Evolutionary conservation across 2,113 vertebrate genomes (phyloP).

Genomic region (Mystacornis crossleyi): DNA sequence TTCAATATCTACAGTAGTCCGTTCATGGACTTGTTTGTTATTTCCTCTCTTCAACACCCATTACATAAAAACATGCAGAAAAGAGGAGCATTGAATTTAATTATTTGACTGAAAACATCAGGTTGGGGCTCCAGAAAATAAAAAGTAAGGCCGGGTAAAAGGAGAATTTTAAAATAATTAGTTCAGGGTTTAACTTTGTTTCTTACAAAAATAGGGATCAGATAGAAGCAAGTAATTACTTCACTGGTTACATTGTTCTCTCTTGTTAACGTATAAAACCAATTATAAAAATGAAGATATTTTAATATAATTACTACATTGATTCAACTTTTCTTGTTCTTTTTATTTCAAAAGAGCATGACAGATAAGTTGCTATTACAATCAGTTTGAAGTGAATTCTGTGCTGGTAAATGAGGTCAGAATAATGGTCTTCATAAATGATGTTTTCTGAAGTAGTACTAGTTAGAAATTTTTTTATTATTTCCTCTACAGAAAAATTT

Average conservation of each 20-base stretch:
- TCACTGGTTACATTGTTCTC: not conserved
- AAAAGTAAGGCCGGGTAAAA: not conserved
- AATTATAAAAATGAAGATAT: constrained; percentile 29
- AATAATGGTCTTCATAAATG: constrained; percentile 19
- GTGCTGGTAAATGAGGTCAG: constrained; percentile 31
- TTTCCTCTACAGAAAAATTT: not conserved
- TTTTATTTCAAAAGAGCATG: constrained; percentile 17
- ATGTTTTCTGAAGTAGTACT: not conserved
- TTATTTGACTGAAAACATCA: constrained; percentile 29
- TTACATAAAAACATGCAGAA: constrained; percentile 10
- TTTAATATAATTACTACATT: constrained; percentile 5
- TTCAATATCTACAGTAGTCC: not conserved
- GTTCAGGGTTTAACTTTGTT: not conserved
- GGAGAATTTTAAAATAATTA: constrained; percentile 8
- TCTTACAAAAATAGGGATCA: not conserved
- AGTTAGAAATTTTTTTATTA: not conserved
- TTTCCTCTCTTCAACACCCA: not conserved
- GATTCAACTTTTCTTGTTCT: not conserved
- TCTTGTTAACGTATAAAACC: constrained; percentile 15
- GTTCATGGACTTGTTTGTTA: not conserved
- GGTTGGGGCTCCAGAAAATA: not conserved
- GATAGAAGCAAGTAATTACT: constrained; percentile 24
- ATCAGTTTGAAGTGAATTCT: constrained; percentile 26
- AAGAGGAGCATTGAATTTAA: constrained; percentile 12
- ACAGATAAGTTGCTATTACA: constrained; percentile 22